These are phyloP conservation scores for Chrysomela aeneicollis DNA, from an alignment of 2,888 invertebrate species.

Conservation along the genomic window DNA sequence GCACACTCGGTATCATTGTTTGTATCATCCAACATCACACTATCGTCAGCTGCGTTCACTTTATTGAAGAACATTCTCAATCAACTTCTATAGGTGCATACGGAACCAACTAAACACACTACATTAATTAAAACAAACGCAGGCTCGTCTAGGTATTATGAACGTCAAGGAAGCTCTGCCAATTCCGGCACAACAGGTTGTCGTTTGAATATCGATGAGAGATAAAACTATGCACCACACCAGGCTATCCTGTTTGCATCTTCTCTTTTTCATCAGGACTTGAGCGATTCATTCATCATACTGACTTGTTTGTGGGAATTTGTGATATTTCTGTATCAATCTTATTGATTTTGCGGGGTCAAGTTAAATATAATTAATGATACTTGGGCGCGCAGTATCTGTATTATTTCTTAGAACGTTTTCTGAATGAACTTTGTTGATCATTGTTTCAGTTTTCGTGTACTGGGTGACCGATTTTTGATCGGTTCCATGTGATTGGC, in stretches of 20 bases:
- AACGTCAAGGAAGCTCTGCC: not conserved
- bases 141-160: too few relatives aligned
- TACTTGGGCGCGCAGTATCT: not conserved
- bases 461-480: too few relatives aligned
- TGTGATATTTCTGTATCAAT: not conserved
- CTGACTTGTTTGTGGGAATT: not conserved
- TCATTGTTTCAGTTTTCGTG: too few relatives aligned
- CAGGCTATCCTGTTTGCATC: not conserved
- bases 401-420: not conserved
- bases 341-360: not conserved
- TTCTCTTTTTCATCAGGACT: not conserved
- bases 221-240: too few relatives aligned
- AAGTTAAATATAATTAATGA: conserved; percentile 1
- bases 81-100: not conserved
- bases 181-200: conserved; percentile 2
- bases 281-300: not conserved
- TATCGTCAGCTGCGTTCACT: not conserved
- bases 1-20: not conserved
- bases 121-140: not conserved
- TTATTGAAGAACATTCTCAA: conserved; percentile 7
- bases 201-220: not conserved
- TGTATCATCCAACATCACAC: not conserved
- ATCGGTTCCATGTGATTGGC: too few relatives aligned
- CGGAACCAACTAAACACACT: not conserved
- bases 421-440: too few relatives aligned